phyloP scores from a whole-genome alignment of 2,797 vertebrate genomes.

The Pseudomugil gertrudae region DNA sequence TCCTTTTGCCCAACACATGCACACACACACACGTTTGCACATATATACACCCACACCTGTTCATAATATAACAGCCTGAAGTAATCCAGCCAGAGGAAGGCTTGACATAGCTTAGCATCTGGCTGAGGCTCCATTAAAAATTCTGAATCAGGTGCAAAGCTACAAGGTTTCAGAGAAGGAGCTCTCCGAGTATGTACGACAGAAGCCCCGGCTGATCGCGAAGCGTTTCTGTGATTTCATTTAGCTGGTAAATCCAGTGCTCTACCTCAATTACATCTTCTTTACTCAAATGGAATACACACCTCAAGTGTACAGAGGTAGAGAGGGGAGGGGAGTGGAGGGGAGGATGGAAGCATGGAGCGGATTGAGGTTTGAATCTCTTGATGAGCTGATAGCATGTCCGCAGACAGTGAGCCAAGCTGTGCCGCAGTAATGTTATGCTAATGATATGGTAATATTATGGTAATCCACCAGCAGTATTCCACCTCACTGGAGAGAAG shows the following conservation, averaged over 20 bases:
- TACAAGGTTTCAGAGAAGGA: slow-evolving; percentile 56
- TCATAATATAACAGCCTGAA: slow-evolving; percentile 56
- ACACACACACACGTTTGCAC: slow-evolving; percentile 23
- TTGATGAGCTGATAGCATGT: slow-evolving; percentile 80
- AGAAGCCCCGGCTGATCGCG: slow-evolving; percentile 57
- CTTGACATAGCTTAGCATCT: slow-evolving; percentile 72
- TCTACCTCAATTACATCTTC: slow-evolving; percentile 81
- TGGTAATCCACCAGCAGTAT: slow-evolving; percentile 82
- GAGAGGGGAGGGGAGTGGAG: slow-evolving; percentile 29
- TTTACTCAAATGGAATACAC: slow-evolving; percentile 75
- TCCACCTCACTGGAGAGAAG: slow-evolving; percentile 78
- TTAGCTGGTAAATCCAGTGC: slow-evolving; percentile 75
- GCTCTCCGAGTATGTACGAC: slow-evolving; percentile 59
- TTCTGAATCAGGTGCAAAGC: slow-evolving; percentile 56
- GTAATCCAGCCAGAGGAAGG: slow-evolving; percentile 67
- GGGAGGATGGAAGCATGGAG: slow-evolving; percentile 34
- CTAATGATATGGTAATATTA: slow-evolving; percentile 83
- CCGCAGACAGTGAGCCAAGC: slow-evolving; percentile 76
- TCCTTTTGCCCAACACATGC: slow-evolving; percentile 23
- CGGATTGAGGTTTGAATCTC: slow-evolving; percentile 75
- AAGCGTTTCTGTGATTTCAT: slow-evolving; percentile 76
- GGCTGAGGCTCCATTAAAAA: slow-evolving; percentile 68
- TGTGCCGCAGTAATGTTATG: slow-evolving; percentile 78
- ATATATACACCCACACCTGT: slow-evolving; percentile 50
- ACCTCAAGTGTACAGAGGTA: slow-evolving; percentile 60